Conservation (phyloP, 2,113 vertebrate species). For the Mola mola region DNA sequence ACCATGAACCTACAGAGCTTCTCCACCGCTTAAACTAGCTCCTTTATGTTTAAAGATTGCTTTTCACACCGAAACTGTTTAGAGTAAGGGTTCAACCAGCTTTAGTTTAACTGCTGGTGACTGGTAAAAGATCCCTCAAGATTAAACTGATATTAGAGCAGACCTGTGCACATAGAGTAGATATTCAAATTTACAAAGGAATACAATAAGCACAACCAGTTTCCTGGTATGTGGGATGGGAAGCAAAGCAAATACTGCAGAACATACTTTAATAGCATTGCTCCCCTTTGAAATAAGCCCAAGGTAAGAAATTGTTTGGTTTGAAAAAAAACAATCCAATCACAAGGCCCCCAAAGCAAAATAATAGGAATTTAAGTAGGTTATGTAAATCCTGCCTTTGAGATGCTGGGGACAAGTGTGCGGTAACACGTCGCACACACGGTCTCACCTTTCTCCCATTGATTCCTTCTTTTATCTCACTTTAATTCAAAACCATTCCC, state of each 20-base stretch:
- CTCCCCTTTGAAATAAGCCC: constrained; percentile 8
- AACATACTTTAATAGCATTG: constrained; percentile 13
- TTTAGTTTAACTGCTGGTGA: neutral
- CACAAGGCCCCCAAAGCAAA: constrained; percentile 11
- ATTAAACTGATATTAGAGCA: constrained; percentile 2
- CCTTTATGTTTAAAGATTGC: neutral
- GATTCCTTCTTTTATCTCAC: constrained; percentile 52
- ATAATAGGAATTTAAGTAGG: constrained; percentile 24
- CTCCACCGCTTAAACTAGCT: too few species aligned
- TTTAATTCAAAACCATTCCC: constrained; percentile 61
- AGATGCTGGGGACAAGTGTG: constrained; percentile 26
- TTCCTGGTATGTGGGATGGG: neutral
- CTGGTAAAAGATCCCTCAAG: neutral
- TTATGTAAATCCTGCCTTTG: constrained; percentile 42
- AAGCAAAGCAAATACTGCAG: constrained; percentile 12
- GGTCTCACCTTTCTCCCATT: constrained; percentile 30
- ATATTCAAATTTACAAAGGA: neutral
- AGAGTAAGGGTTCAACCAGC: neutral
- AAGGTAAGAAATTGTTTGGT: constrained; percentile 9
- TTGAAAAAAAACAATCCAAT: constrained; percentile 30
- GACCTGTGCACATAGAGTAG: neutral
- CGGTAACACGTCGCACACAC: constrained; percentile 11
- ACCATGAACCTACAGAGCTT: too few species aligned
- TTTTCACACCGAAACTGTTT: neutral
- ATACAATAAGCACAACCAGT: constrained; percentile 12